Percentiles rank a stretch among this genome's conserved stretches.
phyloP scores from a whole-genome alignment of 1,140 invertebrate genomes.

The Solen grandis region DNA sequence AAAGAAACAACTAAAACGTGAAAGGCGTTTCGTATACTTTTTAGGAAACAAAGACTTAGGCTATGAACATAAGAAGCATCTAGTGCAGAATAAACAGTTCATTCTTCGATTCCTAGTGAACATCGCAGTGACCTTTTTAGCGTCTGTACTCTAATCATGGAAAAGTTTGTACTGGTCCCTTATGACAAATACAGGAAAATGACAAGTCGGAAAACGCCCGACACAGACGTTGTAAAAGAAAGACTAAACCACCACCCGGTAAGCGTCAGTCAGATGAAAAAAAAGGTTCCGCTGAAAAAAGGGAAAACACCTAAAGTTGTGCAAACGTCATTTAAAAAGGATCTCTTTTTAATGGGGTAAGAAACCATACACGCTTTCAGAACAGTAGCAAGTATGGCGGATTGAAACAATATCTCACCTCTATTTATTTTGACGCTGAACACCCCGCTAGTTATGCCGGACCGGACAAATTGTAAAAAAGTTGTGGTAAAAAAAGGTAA shows the following conservation, averaged over 20 bases:
- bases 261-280: too few species aligned
- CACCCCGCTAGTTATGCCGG: neutral
- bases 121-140: neutral
- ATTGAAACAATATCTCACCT: neutral
- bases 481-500: constrained; percentile 27
- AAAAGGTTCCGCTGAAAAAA: too few species aligned
- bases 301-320: too few species aligned
- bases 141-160: too few species aligned
- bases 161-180: neutral
- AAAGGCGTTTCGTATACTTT: neutral
- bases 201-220: neutral
- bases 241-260: too few species aligned
- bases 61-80: neutral
- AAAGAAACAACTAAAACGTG: neutral
- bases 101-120: neutral
- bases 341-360: too few species aligned
- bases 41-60: neutral
- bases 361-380: too few species aligned
- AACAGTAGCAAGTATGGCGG: neutral
- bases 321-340: too few species aligned
- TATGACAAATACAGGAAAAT: neutral
- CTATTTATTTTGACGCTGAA: neutral
- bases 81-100: neutral
- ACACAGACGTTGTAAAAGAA: too few species aligned
- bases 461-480: neutral